Percentiles rank a stretch among this genome's conserved stretches.
Conservation (phyloP, 2,888 invertebrate genomes). For the Gasteruption jaculator region DNA sequence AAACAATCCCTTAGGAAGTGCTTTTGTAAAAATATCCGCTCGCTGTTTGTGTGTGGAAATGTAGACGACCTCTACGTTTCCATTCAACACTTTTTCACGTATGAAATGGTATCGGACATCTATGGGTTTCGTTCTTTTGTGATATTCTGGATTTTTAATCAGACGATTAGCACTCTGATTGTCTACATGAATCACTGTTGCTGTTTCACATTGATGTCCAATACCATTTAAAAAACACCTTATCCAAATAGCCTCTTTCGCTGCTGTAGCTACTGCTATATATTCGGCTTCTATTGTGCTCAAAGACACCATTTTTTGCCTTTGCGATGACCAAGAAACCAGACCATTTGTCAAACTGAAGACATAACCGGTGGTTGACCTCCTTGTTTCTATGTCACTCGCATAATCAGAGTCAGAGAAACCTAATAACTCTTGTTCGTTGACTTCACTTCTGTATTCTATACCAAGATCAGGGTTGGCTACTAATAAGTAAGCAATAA, state of each 20-base stretch:
- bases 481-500: background rate
- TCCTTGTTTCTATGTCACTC: background rate
- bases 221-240: background rate
- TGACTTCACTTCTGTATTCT: background rate
- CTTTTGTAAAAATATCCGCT: slow-evolving; percentile 12
- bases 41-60: background rate
- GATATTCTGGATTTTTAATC: slow-evolving; percentile 13
- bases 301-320: slow-evolving; percentile 7
- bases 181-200: background rate
- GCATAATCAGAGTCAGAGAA: slow-evolving; percentile 2
- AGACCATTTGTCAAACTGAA: background rate
- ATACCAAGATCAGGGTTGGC: background rate
- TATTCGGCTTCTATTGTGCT: slow-evolving; percentile 12
- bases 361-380: slow-evolving; percentile 5
- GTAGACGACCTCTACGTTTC: slow-evolving; percentile 1
- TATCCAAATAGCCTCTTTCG: slow-evolving; percentile 6
- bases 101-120: slow-evolving; percentile 14
- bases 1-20: too few species aligned
- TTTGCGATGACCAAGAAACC: slow-evolving; percentile 4
- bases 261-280: slow-evolving; percentile 7
- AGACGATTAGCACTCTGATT: slow-evolving; percentile 13
- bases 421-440: background rate
- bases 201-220: background rate
- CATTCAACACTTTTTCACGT: slow-evolving; percentile 12
- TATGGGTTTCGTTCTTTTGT: slow-evolving; percentile 13